Base-by-base conservation (phyloP, 2,797 vertebrate genomes). In the Amblyopsis hoosieri region DNA sequence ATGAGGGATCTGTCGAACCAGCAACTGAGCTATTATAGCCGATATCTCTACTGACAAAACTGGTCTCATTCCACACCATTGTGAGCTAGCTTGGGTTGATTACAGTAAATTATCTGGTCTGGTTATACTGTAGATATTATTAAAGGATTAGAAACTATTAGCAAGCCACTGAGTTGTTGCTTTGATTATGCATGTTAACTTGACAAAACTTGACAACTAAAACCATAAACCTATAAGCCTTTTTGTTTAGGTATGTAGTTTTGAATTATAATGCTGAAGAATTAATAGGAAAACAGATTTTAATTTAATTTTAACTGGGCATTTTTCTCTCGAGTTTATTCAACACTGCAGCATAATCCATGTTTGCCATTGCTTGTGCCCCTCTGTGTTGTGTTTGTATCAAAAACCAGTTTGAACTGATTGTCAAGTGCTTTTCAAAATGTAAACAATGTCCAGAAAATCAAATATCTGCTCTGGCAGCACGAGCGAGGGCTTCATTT, bases 1-100 rank as follows among this genome's bases (percentile, higher is more conserved):
- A 93, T 91, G 78, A 86, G 58, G 83, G 85, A 88, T 88, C 85
- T 90, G 88, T 87, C 79, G 74, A 29, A 29, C 23, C 58, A 69
- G 69, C 67, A 42, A 23, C 56, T 69, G 60, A 72, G 67, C 12
- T 5, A 29, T 29, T 29, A 29, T 29, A 42, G 8, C 37, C 37
- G 7, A 7, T 9, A 42, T 42, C 37, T 29, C 23, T 29, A 42
- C 7, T 2, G 37, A 9, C 1, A 42, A 42, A 42, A 42, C 37
- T 6, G 37, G 37, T 42, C 37, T 9, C 2, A 42, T 42, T 42
- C 9, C 37, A 10, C 7, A 10, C 37, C 8, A 42, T 7, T 42
- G 37, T 42, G 37, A 42, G 37, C 37, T 9, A 42, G 1, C 7
- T 42, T 10, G 37, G 37, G 8, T 42, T 9, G 9, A 42, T 42